Percentiles rank a stretch among this genome's conserved stretches.
These are phyloP conservation scores for Plutomurus gul DNA, from an alignment of 1,140 invertebrate genomes.

Conservation along the genomic window DNA sequence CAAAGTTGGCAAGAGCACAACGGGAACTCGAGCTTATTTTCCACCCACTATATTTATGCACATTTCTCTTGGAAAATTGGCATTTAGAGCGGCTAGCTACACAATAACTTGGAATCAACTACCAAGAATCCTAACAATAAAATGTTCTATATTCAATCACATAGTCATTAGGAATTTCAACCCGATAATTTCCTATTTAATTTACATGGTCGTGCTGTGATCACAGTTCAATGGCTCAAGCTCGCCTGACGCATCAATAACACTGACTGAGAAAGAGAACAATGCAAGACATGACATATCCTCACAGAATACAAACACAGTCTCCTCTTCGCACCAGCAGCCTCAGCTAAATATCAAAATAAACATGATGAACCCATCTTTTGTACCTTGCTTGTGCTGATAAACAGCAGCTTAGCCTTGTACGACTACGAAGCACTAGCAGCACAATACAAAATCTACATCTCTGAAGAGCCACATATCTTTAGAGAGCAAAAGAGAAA, in stretches of 20 bases:
- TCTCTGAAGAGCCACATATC: not conserved
- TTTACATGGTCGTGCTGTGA: slow-evolving; percentile 4
- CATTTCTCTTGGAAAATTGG: slow-evolving; percentile 19
- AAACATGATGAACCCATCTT: no score
- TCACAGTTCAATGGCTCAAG: not conserved
- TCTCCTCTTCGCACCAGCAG: no score
- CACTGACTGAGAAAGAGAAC: no score
- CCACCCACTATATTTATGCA: not conserved
- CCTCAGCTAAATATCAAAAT: not conserved
- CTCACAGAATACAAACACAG: not conserved
- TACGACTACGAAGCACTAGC: not conserved
- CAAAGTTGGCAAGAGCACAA: slow-evolving; percentile 8
- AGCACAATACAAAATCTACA: not conserved
- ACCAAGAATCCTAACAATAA: slow-evolving; percentile 1
- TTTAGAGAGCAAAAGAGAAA: not conserved
- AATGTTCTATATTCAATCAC: slow-evolving; percentile 24
- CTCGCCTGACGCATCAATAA: not conserved
- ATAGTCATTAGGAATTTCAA: slow-evolving; percentile 19
- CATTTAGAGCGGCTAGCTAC: not conserved
- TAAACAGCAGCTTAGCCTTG: not conserved
- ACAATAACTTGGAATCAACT: slow-evolving; percentile 24
- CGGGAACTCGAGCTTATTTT: slow-evolving; percentile 2
- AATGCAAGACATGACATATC: not conserved
- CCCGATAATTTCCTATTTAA: slow-evolving; percentile 21
- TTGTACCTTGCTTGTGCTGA: no score